phyloP scores from a whole-genome alignment of 1,140 invertebrate genomes.

The Dreissena polymorpha region DNA sequence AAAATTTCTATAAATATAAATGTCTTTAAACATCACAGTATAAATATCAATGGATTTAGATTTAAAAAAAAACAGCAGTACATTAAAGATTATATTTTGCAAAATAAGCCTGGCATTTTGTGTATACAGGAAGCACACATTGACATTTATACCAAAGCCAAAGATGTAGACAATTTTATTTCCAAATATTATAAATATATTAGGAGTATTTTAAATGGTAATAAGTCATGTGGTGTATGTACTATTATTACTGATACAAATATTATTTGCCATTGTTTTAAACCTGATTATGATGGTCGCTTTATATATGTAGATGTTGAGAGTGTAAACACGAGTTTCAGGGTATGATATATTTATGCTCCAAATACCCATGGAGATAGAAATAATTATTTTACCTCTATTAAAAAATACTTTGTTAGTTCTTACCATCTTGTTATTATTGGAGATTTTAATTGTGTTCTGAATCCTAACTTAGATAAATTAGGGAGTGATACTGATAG shows the following conservation, averaged over 20 bases:
- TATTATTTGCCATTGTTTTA: conserved; percentile 34
- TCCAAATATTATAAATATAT: not conserved
- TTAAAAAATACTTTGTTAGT: conserved; percentile 47
- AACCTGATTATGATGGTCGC: conserved; percentile 57
- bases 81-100: conserved; percentile 11
- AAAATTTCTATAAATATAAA: too few relatives aligned
- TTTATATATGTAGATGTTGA: conserved; percentile 52
- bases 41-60: conserved; percentile 35
- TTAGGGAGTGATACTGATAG: conserved; percentile 50
- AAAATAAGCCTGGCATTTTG: conserved; percentile 19
- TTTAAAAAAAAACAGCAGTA: not conserved
- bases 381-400: conserved; percentile 50
- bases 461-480: conserved; percentile 55
- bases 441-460: conserved; percentile 63
- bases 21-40: conserved; percentile 24
- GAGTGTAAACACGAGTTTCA: conserved; percentile 4
- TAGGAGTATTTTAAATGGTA: not conserved
- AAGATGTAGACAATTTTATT: conserved; percentile 14
- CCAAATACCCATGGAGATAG: conserved; percentile 45
- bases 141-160: conserved; percentile 6
- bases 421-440: conserved; percentile 41
- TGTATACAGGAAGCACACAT: conserved; percentile 32
- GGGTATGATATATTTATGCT: conserved; percentile 56
- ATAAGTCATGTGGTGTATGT: conserved; percentile 5
- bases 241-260: conserved; percentile 25